Evolutionary conservation across 2,797 vertebrate genomes (phyloP).

Genomic region (Aythya fuligula): DNA sequence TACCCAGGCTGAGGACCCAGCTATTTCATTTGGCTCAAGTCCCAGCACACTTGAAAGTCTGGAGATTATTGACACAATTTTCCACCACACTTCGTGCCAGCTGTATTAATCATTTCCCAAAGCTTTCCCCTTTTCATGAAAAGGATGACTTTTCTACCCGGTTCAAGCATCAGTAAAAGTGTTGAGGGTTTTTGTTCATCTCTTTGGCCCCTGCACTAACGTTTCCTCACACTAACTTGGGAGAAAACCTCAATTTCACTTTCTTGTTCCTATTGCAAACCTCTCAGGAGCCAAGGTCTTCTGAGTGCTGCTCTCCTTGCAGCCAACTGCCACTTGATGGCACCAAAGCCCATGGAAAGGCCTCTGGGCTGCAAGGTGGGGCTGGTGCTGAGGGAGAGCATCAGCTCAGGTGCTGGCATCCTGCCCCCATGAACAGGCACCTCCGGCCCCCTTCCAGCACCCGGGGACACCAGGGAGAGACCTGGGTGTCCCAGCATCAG

Average conservation of each 20-base stretch:
- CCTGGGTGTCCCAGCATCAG: not conserved
- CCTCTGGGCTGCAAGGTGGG: not conserved
- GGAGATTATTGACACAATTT: not conserved
- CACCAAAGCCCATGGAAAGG: constrained; percentile 51
- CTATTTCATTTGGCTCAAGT: not conserved
- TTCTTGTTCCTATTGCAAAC: rapidly evolving
- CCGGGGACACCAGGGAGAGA: rapidly evolving
- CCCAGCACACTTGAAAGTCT: not conserved
- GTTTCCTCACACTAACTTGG: not conserved
- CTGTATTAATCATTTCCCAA: not conserved
- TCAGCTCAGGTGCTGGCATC: not conserved
- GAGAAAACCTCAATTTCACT: not conserved
- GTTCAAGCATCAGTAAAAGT: not conserved
- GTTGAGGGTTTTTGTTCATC: not conserved
- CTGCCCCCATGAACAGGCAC: not conserved
- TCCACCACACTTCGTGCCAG: not conserved
- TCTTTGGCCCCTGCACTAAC: not conserved
- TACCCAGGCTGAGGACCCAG: not conserved
- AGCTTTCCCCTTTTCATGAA: not conserved
- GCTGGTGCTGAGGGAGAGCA: not conserved
- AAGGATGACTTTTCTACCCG: not conserved
- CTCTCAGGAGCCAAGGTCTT: not conserved
- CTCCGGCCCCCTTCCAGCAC: not conserved
- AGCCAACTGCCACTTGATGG: constrained; percentile 55
- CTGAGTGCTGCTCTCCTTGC: not conserved